phyloP scores from a whole-genome alignment of 2,797 vertebrate genomes.

The Adrianichthys oophorus region DNA sequence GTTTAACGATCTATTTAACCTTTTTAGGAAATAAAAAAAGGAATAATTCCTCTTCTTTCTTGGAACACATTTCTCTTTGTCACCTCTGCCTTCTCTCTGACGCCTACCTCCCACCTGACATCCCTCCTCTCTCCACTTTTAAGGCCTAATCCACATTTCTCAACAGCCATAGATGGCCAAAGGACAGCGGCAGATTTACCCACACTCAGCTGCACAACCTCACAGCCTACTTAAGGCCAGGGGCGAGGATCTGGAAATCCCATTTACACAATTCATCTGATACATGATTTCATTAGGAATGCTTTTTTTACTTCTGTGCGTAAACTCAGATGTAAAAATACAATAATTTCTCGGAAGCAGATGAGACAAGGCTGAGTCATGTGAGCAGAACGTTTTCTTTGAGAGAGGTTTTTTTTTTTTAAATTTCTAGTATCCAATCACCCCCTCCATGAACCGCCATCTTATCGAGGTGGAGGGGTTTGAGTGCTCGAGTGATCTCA shows the following conservation, averaged over 20 bases:
- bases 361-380: no score
- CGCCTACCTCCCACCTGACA: conserved; percentile 37
- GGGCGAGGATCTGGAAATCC: conserved; percentile 65
- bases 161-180: conserved; percentile 50
- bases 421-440: no score
- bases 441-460: no score
- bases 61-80: background rate
- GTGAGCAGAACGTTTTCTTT: no score
- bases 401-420: no score
- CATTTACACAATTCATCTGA: conserved; percentile 33
- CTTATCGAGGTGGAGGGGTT: no score
- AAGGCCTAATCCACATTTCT: conserved; percentile 29
- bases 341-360: no score
- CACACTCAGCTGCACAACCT: conserved; percentile 62
- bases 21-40: no score
- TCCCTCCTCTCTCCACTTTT: conserved; percentile 11
- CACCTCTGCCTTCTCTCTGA: background rate
- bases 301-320: no score
- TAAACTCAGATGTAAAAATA: no score
- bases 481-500: no score
- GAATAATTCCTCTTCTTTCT: conserved; percentile 21
- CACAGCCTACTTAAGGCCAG: conserved; percentile 55
- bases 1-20: no score
- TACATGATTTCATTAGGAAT: background rate
- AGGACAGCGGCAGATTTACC: conserved; percentile 63